Evolutionary conservation across 1,140 invertebrate genomes (phyloP).

Genomic region (Diachasmimorpha longicaudata): DNA sequence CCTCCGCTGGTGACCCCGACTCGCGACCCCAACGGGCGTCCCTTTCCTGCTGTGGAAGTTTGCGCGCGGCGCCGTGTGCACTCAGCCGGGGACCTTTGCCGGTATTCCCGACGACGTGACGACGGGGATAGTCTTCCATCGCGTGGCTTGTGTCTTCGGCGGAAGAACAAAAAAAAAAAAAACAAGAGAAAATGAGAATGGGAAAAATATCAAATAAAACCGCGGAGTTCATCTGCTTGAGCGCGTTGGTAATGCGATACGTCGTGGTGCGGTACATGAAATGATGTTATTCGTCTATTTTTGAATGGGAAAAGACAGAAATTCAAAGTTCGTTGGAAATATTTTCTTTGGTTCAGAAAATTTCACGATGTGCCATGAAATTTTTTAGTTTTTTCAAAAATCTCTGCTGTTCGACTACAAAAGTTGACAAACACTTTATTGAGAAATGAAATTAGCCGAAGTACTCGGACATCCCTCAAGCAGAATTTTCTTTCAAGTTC

Average conservation of each 20-base stretch:
- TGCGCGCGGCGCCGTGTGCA: not conserved
- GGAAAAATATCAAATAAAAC: not conserved
- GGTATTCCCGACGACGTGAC: not conserved
- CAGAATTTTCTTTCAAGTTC: too few species aligned
- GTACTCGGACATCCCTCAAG: too few species aligned
- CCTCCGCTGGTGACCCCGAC: constrained; percentile 8
- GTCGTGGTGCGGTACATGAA: not conserved
- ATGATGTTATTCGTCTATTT: not conserved
- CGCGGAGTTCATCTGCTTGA: constrained; percentile 21
- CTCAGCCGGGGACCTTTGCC: not conserved
- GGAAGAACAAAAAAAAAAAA: not conserved
- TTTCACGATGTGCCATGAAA: too few species aligned
- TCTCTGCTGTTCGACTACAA: too few species aligned
- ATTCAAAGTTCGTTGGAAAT: not conserved
- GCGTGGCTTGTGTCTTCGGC: not conserved
- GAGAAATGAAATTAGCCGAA: too few species aligned
- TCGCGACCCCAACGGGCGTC: constrained; percentile 18
- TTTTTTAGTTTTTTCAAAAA: too few species aligned
- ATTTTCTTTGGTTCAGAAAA: too few species aligned
- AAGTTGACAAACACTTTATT: too few species aligned
- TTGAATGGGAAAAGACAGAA: not conserved
- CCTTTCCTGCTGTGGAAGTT: not conserved
- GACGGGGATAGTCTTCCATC: constrained; percentile 24
- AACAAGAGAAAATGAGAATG: not conserved
- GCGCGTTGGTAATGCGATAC: not conserved